Evolutionary conservation across 1,140 invertebrate species (phyloP), one percentile per base, ranked within the genome.

Genomic region (Mycetomoellerius zeteki): DNA sequence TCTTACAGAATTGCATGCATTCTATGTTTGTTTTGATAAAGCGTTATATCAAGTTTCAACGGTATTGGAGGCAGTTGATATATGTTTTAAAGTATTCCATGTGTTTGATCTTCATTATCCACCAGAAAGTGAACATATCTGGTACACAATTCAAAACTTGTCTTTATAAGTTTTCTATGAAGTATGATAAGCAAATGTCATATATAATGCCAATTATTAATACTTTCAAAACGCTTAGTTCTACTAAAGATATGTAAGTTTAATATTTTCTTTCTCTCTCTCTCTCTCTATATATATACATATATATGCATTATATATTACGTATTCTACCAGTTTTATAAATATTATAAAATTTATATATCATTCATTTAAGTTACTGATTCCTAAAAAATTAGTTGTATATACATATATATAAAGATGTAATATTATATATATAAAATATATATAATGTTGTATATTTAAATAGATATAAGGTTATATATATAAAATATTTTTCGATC

Each of bases 191-290:
- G 27, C 27, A 73, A 73, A 73, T 73, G 8, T 56, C 71, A 1
- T 73, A 73, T 21, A 27, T 73, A 56, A 73, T 56, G 71, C 27
- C 50, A 56, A 21, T 33, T 73, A 73, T 73, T 6, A 73, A 73
- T n/a, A 6, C 10, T 56, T 14, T 73, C 2, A 52, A 52, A 16
- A 16, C 14, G 12, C 3, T 52, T 52, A 16, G 3, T 2, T 52
- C 50, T 52, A 52, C 50, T 3, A 52, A 16, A 3, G 14, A 19
- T 52, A 43, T 43, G 37, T 43, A 43, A 43, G 37, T 43, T 43
- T 43, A 7, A 43, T 43, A 43, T 43, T 43, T 43, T 27, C 27
- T 27, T 27, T 27, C 27, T 27, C 27, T 27, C 27, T 27, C 27
- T 27, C 2, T 27, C 27, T 27, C 27, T 27, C 27, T 27, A 1